Evolutionary conservation across 2,888 invertebrate species (phyloP).

Genomic region (Tromatobia lineatoria): DNA sequence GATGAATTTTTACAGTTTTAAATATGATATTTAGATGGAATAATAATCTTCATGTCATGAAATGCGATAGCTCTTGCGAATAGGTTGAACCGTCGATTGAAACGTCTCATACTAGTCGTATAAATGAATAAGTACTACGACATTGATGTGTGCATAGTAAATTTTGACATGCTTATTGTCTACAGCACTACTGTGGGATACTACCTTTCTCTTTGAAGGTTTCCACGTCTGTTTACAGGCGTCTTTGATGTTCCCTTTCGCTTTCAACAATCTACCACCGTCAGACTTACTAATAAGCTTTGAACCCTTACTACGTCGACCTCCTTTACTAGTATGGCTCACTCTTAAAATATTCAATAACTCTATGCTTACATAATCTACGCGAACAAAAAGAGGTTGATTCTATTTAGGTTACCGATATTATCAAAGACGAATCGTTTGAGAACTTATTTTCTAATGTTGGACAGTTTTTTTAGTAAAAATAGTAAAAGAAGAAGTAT

Average conservation of each 20-base stretch:
- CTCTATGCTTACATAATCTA: neutral
- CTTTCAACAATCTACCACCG: slow-evolving; percentile 18
- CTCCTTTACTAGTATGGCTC: slow-evolving; percentile 1
- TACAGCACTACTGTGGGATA: neutral
- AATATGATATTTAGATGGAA: neutral
- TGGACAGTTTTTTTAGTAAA: too few relatives aligned
- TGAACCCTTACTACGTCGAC: slow-evolving; percentile 35
- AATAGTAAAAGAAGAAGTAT: too few relatives aligned
- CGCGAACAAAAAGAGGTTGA: slow-evolving; percentile 3
- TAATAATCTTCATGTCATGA: neutral
- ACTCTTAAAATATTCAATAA: slow-evolving; percentile 26
- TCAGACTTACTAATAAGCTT: slow-evolving; percentile 28
- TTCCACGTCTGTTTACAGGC: slow-evolving; percentile 5
- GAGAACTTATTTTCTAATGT: neutral
- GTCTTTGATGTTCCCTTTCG: slow-evolving; percentile 24
- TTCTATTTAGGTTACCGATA: neutral
- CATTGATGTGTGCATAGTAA: neutral
- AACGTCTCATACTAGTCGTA: neutral
- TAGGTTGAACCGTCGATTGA: neutral
- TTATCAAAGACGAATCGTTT: neutral
- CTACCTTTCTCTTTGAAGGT: neutral
- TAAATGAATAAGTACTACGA: neutral
- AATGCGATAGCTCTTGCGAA: neutral
- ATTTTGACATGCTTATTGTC: neutral
- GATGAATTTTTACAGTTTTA: neutral